Evolutionary conservation across 2,888 invertebrate genomes (phyloP), one percentile per base, ranked within the genome.

Genomic region (Troides oblongomaculatus): DNA sequence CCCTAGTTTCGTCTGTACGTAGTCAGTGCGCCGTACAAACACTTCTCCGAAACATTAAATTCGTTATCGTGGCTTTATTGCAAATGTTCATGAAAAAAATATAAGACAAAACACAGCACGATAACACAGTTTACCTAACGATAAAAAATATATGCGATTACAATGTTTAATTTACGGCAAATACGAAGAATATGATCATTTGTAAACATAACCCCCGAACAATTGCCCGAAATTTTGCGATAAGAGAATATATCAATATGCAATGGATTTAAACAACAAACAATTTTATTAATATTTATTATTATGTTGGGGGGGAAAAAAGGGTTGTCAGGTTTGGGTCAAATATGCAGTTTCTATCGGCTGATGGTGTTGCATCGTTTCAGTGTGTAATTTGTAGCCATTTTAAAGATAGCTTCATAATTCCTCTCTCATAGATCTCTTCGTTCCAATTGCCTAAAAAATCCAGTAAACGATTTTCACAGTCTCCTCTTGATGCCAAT

Each of bases 61-160:
- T 17, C 25, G 1, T 39, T 56, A 65, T 63, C 63, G 25, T 14
- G 21, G 6, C 66, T 30, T 25, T 46, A 43, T 58, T 46, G 46
- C 62, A 68, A 67, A 68, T 62, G 62, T 43, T 46, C 57, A 8
- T 39, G 25, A 67, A 46, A 56, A 43, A 43, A 62, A 46, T 14
- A 46, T 46, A 53, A 57, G 67, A 68, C 62, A 57, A 68, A 62
- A 68, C 50, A 66, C 30, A 36, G 18, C 30, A 56, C 36, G 53
- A 63, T 12, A 18, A 56, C 43, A 57, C 62, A 46, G 57, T 62
- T 67, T 67, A 8, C 30, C 1, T 30, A 67, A 30, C 43, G 67
- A 67, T 67, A 57, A 36, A 60, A 53, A n/a, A 21, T 12, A 43
- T 43, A 46, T 14, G 36, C 7, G 60, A 66, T 50, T 61, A 67